These are phyloP conservation scores for Adelphocoris suturalis DNA, from an alignment of 2,888 invertebrate genomes.

Conservation along the genomic window DNA sequence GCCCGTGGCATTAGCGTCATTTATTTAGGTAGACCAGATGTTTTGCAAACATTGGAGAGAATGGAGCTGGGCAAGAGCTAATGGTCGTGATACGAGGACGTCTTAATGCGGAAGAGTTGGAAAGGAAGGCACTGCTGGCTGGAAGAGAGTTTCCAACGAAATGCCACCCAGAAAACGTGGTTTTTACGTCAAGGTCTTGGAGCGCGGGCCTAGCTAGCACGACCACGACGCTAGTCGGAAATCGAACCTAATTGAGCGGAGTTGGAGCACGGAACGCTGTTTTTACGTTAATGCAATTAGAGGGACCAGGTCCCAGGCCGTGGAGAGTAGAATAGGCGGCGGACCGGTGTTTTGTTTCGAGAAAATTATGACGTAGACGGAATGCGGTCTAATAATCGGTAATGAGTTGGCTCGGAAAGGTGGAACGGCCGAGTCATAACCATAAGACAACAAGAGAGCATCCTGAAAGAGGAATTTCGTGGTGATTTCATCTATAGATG, in stretches of 20 bases:
- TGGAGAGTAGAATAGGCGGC: not conserved
- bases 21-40: too few relatives aligned
- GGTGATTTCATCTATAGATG: too few relatives aligned
- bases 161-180: slow-evolving; percentile 23
- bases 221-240: not conserved
- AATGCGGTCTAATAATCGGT: slow-evolving; percentile 27
- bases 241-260: slow-evolving; percentile 18
- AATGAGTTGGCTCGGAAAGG: not conserved
- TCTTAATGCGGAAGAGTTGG: not conserved
- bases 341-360: not conserved
- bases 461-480: too few relatives aligned
- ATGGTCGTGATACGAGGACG: not conserved
- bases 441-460: too few relatives aligned
- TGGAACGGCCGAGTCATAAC: not conserved
- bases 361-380: not conserved
- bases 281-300: slow-evolving; percentile 36
- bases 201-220: not conserved
- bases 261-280: not conserved
- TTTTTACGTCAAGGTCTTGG: not conserved
- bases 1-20: too few relatives aligned
- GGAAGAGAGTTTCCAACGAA: not conserved
- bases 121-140: not conserved
- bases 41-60: too few relatives aligned
- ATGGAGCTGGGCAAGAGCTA: too few relatives aligned
- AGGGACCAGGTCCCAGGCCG: not conserved